Conservation (phyloP, 2,797 vertebrate species). For the Loriculus beryllinus region DNA sequence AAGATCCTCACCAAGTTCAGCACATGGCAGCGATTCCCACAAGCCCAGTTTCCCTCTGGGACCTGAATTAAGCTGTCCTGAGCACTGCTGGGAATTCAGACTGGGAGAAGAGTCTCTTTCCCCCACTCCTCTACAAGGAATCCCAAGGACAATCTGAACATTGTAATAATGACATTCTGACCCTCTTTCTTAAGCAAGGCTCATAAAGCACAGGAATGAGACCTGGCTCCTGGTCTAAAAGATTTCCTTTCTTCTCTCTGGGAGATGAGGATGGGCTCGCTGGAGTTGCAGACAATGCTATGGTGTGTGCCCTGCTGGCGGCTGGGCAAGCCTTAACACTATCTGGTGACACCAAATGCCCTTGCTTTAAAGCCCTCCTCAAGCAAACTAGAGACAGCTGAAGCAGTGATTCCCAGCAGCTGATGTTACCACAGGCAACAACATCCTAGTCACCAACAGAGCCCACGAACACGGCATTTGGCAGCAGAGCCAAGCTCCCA, state of each 20-base stretch:
- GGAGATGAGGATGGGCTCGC: neutral
- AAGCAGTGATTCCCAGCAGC: neutral
- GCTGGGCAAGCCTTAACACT: neutral
- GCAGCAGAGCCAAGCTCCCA: neutral
- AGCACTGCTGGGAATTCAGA: neutral
- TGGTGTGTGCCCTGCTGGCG: neutral
- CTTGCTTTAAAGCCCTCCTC: neutral
- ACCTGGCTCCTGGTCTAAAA: neutral
- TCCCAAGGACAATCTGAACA: neutral
- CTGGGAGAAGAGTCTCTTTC: fast-evolving
- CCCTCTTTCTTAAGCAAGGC: neutral
- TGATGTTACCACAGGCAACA: neutral
- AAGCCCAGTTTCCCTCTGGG: neutral
- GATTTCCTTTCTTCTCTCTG: neutral
- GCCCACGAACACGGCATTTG: neutral
- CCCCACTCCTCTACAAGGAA: neutral
- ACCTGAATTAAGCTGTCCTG: neutral
- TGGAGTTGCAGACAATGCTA: neutral
- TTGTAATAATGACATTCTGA: neutral
- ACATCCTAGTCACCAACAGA: neutral
- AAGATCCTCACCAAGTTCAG: neutral
- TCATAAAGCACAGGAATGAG: neutral
- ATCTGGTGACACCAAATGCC: neutral
- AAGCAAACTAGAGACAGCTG: neutral
- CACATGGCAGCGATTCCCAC: neutral